Percentiles rank a stretch among this genome's conserved stretches.
These are phyloP conservation scores for Noctua fimbriata DNA, from an alignment of 2,888 invertebrate genomes.

Conservation along the genomic window DNA sequence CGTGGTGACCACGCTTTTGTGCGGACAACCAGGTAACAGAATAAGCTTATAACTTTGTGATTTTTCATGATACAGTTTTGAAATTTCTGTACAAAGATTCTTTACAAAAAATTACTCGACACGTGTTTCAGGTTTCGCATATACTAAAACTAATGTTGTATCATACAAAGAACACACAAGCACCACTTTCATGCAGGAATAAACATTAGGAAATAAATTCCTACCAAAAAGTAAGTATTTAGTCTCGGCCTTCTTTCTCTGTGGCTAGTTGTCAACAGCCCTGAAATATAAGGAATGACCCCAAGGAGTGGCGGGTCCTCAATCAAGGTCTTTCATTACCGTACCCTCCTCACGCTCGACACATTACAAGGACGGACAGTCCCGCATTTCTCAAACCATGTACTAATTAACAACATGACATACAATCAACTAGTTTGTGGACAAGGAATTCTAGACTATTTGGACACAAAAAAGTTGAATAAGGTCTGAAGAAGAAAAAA, in stretches of 20 bases:
- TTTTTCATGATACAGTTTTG: too few species aligned
- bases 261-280: constrained; percentile 48
- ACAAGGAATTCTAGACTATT: constrained; percentile 47
- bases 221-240: not conserved
- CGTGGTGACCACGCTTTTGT: too few species aligned
- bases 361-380: constrained; percentile 75
- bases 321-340: constrained; percentile 82
- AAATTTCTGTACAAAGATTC: too few species aligned
- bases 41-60: too few species aligned
- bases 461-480: not conserved
- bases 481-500: too few species aligned
- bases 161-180: not conserved
- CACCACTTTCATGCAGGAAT: not conserved
- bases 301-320: constrained; percentile 69
- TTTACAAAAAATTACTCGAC: too few species aligned
- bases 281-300: constrained; percentile 68
- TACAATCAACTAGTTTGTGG: constrained; percentile 58
- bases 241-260: constrained; percentile 25
- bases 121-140: too few species aligned
- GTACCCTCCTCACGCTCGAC: constrained; percentile 79
- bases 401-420: constrained; percentile 80
- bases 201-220: not conserved
- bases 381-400: constrained; percentile 81
- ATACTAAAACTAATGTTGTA: too few species aligned
- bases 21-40: too few species aligned